Conservation (phyloP, 2,113 vertebrate genomes). For the Anas platyrhynchos region DNA sequence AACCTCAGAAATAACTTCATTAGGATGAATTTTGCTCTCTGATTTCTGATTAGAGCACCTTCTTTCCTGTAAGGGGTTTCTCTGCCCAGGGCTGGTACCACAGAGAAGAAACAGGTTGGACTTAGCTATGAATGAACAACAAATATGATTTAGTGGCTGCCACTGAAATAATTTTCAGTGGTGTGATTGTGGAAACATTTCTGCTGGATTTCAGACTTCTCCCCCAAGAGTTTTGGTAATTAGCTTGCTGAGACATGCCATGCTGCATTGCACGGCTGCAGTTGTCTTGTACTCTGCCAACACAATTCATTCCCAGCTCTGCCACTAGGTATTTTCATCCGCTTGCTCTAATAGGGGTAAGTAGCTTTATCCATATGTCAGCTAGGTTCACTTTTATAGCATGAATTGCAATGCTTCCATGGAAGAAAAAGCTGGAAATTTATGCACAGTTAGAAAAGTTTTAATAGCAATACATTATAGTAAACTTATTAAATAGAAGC, state of each 20-base stretch:
- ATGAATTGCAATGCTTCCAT: background rate
- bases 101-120: background rate
- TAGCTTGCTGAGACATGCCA: background rate
- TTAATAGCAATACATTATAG: constrained; percentile 41
- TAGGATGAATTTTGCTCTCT: background rate
- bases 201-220: background rate
- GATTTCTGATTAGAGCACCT: background rate
- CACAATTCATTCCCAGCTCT: background rate
- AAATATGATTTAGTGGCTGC: background rate
- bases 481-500: constrained; percentile 44
- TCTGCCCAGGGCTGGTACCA: background rate
- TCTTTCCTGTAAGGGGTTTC: accelerated
- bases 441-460: background rate
- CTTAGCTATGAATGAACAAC: background rate
- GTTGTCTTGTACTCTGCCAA: accelerated
- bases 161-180: background rate
- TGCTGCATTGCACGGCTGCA: accelerated
- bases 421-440: background rate
- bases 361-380: background rate
- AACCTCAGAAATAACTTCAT: background rate
- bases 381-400: background rate
- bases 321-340: background rate
- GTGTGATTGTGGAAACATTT: background rate
- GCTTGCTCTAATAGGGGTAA: background rate
- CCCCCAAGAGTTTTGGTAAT: background rate